Percentiles rank a stretch among this genome's conserved stretches.
Evolutionary conservation across 2,888 invertebrate genomes (phyloP).

Genomic region (Carcina quercana): DNA sequence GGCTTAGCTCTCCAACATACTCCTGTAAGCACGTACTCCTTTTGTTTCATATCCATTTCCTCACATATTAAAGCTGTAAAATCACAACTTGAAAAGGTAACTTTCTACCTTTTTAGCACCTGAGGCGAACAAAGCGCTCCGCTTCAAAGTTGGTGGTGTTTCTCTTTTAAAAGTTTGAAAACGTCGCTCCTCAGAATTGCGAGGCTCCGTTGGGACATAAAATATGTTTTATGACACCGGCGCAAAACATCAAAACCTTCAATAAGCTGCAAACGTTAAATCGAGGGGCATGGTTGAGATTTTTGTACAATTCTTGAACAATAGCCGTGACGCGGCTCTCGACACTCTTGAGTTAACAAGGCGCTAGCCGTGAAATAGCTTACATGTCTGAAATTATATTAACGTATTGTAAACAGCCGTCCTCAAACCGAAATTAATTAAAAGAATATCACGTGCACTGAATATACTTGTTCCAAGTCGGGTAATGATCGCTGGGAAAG

Average conservation of each 20-base stretch:
- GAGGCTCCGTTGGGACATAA: conserved; percentile 51
- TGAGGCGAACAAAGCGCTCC: conserved; percentile 44
- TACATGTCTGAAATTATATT: neutral
- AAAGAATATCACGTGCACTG: conserved; percentile 36
- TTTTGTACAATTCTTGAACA: conserved; percentile 30
- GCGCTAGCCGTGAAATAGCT: too few species aligned
- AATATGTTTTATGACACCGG: conserved; percentile 62
- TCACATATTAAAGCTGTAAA: conserved; percentile 19
- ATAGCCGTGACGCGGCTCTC: conserved; percentile 29
- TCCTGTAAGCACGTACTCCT: too few species aligned
- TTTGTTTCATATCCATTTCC: conserved; percentile 6
- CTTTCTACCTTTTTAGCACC: conserved; percentile 61
- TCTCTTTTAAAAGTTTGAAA: conserved; percentile 56
- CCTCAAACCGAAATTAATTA: conserved; percentile 13
- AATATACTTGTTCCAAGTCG: conserved; percentile 14
- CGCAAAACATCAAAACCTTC: conserved; percentile 60
- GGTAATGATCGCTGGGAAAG: conserved; percentile 49
- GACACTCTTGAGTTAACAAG: too few species aligned
- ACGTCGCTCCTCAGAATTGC: conserved; percentile 46
- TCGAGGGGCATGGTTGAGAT: conserved; percentile 32
- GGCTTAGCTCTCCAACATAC: too few species aligned
- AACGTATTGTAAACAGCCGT: too few species aligned
- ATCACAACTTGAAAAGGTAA: conserved; percentile 28
- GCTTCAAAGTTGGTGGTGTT: conserved; percentile 45
- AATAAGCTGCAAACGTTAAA: conserved; percentile 55